Evolutionary conservation across 2,113 vertebrate species (phyloP), one percentile per base, ranked within the genome.

Genomic region (Asarcornis scutulata): DNA sequence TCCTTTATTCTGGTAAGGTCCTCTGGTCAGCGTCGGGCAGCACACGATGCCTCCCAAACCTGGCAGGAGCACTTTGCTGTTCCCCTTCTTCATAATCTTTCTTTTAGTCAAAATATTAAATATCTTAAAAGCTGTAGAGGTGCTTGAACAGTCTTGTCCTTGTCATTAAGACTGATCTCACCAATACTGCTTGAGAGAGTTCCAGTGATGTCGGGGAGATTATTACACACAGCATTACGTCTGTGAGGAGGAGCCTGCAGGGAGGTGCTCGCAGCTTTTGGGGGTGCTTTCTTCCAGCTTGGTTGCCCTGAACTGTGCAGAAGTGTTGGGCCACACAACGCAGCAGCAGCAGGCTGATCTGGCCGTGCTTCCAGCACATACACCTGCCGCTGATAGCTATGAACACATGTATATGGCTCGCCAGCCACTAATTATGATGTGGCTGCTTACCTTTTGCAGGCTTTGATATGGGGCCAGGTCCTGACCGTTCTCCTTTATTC

Each of bases 261-360:
- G 63, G 52, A 1, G 7, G 26, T 31, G 46, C n/a, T 69, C 0
- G 0, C 31, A 60, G 31, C 31, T 87, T 90, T 64, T 59, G 52
- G 78, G 44, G 38, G 18, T 4, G 0, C 44, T 63, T 55, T 69
- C 11, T 26, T 71, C 38, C 31, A 44, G 13, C 31, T 60, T 2
- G 0, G 4, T 60, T 60, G 13, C 40, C 7, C 75, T 38, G 64
- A 81, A 53, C 58, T 7, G 20, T 69, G 55, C 50, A 36, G 50
- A 59, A 55, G 15, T 3, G 1, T 36, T 36, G 40, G 31, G 25
- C 13, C 16, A 7, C 72, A 60, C 2, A 6, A 38, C 0, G 1
- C 36, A 32, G 56, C 16, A 92, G 52, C 50, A 31, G 22, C 36
- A 34, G 79, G 62, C 77, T 48, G 67, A 68, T 26, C 38, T 86